A percentile compares a stretch with the other conserved stretches of the same genome.
Evolutionary conservation across 2,888 invertebrate species (phyloP).

Genomic region (Polyommatus iphigenia): DNA sequence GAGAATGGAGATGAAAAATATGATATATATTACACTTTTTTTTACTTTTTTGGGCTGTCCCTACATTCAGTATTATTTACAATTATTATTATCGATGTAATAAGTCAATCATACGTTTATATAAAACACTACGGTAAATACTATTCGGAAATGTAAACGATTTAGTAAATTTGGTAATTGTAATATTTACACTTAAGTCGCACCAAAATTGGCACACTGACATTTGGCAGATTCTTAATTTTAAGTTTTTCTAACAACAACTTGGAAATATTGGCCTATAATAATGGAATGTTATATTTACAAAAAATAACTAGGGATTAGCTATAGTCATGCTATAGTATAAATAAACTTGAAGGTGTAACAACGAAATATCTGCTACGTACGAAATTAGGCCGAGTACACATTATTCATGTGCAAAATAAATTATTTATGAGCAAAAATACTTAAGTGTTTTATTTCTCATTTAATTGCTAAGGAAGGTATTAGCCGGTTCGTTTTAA

Average conservation of each 20-base stretch:
- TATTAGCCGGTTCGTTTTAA: background rate
- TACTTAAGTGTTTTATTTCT: background rate
- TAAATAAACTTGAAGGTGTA: background rate
- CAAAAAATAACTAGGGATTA: background rate
- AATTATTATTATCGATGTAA: slow-evolving; percentile 13
- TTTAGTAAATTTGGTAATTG: slow-evolving; percentile 20
- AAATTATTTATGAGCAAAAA: slow-evolving; percentile 1
- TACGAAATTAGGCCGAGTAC: background rate
- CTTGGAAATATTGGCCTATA: background rate
- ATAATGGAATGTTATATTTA: slow-evolving; percentile 7
- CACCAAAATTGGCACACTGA: slow-evolving; percentile 37
- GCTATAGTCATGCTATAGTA: too few relatives aligned
- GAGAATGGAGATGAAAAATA: background rate
- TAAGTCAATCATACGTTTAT: slow-evolving; percentile 12
- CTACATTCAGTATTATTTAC: slow-evolving; percentile 23
- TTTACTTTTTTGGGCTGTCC: background rate
- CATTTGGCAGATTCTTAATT: slow-evolving; percentile 33
- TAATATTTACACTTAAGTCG: slow-evolving; percentile 33
- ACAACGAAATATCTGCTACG: background rate
- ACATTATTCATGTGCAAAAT: slow-evolving; percentile 12
- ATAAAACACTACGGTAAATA: slow-evolving; percentile 26
- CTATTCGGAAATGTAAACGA: slow-evolving; percentile 29
- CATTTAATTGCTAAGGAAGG: background rate
- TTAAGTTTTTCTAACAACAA: background rate
- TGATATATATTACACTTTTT: background rate